phyloP scores from a whole-genome alignment of 2,113 vertebrate genomes.

The Syrmaticus mikado region DNA sequence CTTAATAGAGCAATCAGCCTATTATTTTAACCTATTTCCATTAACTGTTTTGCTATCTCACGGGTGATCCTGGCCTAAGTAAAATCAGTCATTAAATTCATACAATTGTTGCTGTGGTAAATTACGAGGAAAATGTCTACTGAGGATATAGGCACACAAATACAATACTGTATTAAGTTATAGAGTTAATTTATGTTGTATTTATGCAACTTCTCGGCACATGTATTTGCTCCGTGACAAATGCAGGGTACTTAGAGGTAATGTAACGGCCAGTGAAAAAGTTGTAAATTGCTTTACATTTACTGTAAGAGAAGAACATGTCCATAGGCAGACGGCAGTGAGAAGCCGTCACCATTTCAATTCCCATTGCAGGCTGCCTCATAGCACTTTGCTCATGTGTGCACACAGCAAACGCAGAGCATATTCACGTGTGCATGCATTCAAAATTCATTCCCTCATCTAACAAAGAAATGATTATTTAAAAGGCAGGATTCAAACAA shows the following conservation, averaged over 20 bases:
- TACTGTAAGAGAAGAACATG: not conserved
- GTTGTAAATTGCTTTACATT: not conserved
- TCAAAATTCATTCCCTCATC: not conserved
- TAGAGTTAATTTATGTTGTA: rapidly evolving
- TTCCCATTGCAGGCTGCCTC: not conserved
- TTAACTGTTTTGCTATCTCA: not conserved
- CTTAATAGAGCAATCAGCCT: not conserved
- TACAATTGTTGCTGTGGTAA: not conserved
- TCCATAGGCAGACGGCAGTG: not conserved
- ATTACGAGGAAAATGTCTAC: not conserved
- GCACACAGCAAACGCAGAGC: not conserved
- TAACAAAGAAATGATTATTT: not conserved
- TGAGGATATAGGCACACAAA: too few relatives aligned
- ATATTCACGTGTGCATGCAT: rapidly evolving
- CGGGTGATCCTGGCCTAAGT: not conserved
- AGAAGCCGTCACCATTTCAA: not conserved
- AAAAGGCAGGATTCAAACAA: not conserved
- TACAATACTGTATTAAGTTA: rapidly evolving
- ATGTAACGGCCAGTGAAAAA: not conserved
- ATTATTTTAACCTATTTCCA: not conserved
- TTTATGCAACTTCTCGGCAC: not conserved
- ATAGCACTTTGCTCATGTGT: not conserved
- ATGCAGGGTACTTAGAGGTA: not conserved
- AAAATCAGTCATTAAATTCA: not conserved
- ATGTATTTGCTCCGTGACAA: not conserved